Evolutionary conservation across 2,888 invertebrate genomes (phyloP).

Genomic region (Aphrophora alni): DNA sequence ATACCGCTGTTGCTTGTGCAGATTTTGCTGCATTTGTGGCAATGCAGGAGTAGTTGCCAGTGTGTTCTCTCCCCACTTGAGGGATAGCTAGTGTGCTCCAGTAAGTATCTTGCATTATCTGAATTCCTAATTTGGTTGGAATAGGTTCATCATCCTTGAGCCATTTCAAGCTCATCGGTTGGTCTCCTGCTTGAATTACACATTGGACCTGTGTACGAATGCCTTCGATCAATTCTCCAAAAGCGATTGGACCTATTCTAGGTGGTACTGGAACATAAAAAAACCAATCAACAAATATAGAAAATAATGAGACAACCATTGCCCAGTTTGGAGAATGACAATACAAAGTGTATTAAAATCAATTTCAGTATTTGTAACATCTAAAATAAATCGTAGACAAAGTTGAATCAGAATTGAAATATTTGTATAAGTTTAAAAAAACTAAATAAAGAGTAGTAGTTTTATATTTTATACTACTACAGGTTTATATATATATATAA

Average conservation of each 20-base stretch:
- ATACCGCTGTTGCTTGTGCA: conserved; percentile 69
- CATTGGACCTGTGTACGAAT: conserved; percentile 57
- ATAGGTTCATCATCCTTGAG: conserved; percentile 58
- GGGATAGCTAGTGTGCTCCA: conserved; percentile 68
- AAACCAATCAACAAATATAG: neutral
- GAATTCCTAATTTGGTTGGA: conserved; percentile 55
- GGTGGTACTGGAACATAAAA: conserved; percentile 47
- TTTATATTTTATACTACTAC: too few relatives aligned
- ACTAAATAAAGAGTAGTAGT: too few relatives aligned
- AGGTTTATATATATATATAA: too few relatives aligned
- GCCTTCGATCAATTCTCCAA: conserved; percentile 56
- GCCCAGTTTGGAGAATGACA: neutral
- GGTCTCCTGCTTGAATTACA: conserved; percentile 55
- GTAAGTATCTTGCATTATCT: conserved; percentile 53
- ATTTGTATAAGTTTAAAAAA: too few relatives aligned
- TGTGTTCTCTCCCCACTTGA: conserved; percentile 70
- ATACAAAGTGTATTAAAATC: too few relatives aligned
- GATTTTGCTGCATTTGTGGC: conserved; percentile 74
- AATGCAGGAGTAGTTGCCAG: conserved; percentile 74
- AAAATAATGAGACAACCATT: conserved; percentile 16
- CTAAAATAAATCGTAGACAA: too few relatives aligned
- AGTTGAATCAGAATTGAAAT: too few relatives aligned
- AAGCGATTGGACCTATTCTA: conserved; percentile 53
- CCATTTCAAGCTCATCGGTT: conserved; percentile 55
- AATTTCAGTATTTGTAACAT: too few relatives aligned